Evolutionary conservation across 53 echinoderm and acorn worm genomes (phyloP).

Genomic region (Pentamera pediparva): DNA sequence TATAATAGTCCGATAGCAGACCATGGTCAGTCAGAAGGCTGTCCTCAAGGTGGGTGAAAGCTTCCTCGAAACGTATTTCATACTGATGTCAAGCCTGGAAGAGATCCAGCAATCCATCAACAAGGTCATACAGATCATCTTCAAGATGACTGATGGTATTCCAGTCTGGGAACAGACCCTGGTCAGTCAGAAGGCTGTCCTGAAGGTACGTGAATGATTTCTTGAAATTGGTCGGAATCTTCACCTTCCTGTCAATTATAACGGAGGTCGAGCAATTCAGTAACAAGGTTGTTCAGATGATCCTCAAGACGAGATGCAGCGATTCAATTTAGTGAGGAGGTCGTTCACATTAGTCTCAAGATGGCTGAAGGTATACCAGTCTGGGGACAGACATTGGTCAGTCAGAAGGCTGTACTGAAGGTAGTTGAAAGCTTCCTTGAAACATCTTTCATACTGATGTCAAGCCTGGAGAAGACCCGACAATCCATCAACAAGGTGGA

Average conservation of each 20-base stretch:
- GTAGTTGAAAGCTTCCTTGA: too few relatives aligned
- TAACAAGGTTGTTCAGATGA: too few relatives aligned
- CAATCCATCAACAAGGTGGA: constrained; percentile 85
- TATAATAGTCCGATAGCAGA: constrained; percentile 93
- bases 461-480: constrained; percentile 87
- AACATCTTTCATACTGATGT: constrained; percentile 77
- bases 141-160: constrained; percentile 95
- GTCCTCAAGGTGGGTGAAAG: constrained; percentile 94
- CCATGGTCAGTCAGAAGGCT: constrained; percentile 86
- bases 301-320: constrained; percentile 98
- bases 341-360: constrained; percentile 85
- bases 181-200: constrained; percentile 82
- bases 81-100: constrained; percentile 79
- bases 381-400: constrained; percentile 94
- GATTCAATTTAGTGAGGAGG: constrained; percentile 68
- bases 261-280: too few relatives aligned
- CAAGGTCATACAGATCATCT: constrained; percentile 91
- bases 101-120: constrained; percentile 86
- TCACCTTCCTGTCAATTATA: too few relatives aligned
- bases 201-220: constrained; percentile 73
- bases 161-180: constrained; percentile 97
- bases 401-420: constrained; percentile 90
- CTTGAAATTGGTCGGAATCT: too few relatives aligned
- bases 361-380: constrained; percentile 96
- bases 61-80: too few relatives aligned